Evolutionary conservation across 2,113 vertebrate genomes (phyloP).

Genomic region (Todiramphus chloris): DNA sequence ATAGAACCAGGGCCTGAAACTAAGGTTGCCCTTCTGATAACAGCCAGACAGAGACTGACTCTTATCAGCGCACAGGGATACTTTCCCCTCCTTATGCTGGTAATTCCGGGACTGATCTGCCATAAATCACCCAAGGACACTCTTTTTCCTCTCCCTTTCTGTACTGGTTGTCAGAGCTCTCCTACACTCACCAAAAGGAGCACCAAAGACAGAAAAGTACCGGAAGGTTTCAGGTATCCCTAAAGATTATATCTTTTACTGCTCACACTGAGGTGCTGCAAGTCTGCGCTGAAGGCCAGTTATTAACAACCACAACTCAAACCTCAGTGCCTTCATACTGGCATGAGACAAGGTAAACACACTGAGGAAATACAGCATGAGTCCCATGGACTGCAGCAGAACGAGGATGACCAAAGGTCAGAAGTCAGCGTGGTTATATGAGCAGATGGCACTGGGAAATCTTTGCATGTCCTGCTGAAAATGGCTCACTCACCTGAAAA

Average conservation of each 20-base stretch:
- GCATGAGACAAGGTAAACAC: too few relatives aligned
- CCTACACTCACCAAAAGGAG: neutral
- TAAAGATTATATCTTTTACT: neutral
- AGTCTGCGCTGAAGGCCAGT: too few relatives aligned
- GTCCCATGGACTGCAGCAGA: too few relatives aligned
- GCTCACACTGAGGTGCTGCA: neutral
- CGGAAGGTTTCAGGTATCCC: neutral
- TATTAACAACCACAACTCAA: too few relatives aligned
- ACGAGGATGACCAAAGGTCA: too few relatives aligned
- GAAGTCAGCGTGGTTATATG: too few relatives aligned
- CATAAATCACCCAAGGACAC: neutral
- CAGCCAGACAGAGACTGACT: neutral
- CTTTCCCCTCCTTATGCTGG: neutral
- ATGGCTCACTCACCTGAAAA: too few relatives aligned
- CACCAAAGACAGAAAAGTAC: neutral
- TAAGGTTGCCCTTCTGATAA: neutral
- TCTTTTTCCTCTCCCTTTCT: neutral
- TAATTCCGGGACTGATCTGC: neutral
- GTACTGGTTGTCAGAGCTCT: neutral
- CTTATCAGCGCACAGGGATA: neutral
- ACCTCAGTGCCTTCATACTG: too few relatives aligned
- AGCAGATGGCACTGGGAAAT: too few relatives aligned
- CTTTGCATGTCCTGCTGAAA: too few relatives aligned
- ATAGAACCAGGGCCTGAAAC: neutral
- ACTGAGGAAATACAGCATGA: too few relatives aligned